Conservation (phyloP, 2,113 vertebrate species). For the Smithornis capensis region DNA sequence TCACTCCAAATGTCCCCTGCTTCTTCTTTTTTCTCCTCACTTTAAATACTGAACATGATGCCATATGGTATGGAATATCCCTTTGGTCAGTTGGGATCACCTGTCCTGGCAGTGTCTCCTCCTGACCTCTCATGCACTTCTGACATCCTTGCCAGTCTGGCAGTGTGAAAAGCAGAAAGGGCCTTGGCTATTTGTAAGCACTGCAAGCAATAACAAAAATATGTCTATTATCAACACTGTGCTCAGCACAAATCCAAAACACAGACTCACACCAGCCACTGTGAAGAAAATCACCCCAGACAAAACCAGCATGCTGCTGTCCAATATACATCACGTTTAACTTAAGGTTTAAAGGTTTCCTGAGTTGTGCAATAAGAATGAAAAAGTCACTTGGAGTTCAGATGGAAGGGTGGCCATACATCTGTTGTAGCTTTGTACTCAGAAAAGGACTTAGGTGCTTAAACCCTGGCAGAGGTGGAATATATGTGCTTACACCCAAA, state of each 20-base stretch:
- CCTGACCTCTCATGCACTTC: neutral
- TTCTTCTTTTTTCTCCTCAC: neutral
- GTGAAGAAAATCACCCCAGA: neutral
- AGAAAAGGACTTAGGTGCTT: neutral
- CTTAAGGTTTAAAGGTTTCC: neutral
- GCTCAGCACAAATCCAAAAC: neutral
- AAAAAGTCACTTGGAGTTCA: neutral
- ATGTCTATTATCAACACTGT: neutral
- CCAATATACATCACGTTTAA: neutral
- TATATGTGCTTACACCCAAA: neutral
- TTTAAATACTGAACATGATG: neutral
- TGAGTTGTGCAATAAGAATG: neutral
- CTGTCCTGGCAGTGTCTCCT: neutral
- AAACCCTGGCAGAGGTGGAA: neutral
- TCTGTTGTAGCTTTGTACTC: neutral
- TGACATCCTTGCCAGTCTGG: accelerated
- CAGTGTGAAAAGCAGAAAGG: neutral
- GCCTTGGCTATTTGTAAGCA: neutral
- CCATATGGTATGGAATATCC: neutral
- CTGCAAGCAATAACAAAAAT: neutral
- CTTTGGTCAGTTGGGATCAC: neutral
- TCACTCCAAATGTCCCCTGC: neutral
- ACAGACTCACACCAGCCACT: neutral
- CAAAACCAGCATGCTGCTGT: neutral
- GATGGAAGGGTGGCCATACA: neutral